Base-by-base conservation (phyloP, 2,113 vertebrate species). In the Elephas maximus region DNA sequence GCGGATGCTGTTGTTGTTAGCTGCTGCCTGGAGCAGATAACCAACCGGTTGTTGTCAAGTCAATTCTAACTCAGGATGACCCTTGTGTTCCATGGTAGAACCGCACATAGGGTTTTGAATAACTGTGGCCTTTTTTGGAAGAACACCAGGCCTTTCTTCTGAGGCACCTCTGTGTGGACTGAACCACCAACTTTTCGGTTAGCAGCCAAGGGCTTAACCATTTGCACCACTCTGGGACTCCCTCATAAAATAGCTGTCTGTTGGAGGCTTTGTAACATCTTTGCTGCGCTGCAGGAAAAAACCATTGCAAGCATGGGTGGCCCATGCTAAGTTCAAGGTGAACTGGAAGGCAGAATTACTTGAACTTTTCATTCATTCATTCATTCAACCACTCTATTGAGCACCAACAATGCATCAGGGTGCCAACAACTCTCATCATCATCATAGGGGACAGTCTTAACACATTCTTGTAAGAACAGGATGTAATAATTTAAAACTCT, bases 181-280 rank as follows among this genome's bases (percentile, higher is more conserved):
- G 53, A 57, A 17, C 53, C 53, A 57, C 53, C 53, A 57, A 57
- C 53, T n/a, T 37, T 73, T 37, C 6, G 5, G 6, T 73, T 21
- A 73, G n/a, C 71, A 21, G 71, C n/a, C n/a, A 37, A 73, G n/a
- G 7, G 18, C 2, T 37, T 23, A 73, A 6, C n/a, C n/a, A 21
- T 73, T 37, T 73, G 33, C 18, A 37, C n/a, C 71, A 73, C 71
- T 73, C 17, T 37, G 33, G 11, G 15, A 73, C 71, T 73, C 33
- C n/a, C 41, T 90, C 63, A 77, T 26, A 78, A 87, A 87, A 67
- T 8, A 93, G 73, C 51, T 86, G 30, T 91, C 79, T 78, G 28
- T 57, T 41, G 24, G 45, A 90, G 84, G 69, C 23, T 90, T 77
- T 73, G 41, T n/a, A 24, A 5, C n/a, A 28, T 37, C 60, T 90